phyloP scores from a whole-genome alignment of 1,140 invertebrate species.

The Penaeus chinensis region DNA sequence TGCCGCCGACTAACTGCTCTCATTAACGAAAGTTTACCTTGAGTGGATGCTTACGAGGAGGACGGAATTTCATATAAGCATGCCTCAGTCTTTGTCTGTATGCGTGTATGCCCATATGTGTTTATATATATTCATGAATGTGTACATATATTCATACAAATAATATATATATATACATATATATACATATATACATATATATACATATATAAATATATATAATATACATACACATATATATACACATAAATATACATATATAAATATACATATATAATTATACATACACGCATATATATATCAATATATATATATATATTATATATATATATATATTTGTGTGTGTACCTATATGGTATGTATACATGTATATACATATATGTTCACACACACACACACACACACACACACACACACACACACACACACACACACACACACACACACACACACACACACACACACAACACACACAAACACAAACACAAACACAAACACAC shows the following conservation, averaged over 20 bases:
- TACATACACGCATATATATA: neutral
- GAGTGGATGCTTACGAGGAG: too few species aligned
- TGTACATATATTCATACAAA: neutral
- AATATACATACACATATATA: neutral
- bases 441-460: too few species aligned
- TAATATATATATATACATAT: neutral
- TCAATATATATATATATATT: neutral
- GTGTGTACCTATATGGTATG: neutral
- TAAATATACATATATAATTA: neutral
- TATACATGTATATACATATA: neutral
- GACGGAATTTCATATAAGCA: neutral
- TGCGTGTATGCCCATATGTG: neutral
- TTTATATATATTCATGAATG: neutral
- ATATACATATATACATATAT: neutral
- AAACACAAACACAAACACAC: too few species aligned
- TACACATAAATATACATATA: neutral
- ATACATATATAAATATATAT: neutral
- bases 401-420: too few species aligned
- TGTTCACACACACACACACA: neutral
- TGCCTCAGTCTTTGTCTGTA: neutral
- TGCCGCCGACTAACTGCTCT: too few species aligned
- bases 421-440: too few species aligned
- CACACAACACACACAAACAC: too few species aligned
- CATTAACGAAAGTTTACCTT: too few species aligned
- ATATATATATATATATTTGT: conserved; percentile 12